Evolutionary conservation across 2,797 vertebrate species (phyloP), one percentile per base, ranked within the genome.

Genomic region (Anabas testudineus): DNA sequence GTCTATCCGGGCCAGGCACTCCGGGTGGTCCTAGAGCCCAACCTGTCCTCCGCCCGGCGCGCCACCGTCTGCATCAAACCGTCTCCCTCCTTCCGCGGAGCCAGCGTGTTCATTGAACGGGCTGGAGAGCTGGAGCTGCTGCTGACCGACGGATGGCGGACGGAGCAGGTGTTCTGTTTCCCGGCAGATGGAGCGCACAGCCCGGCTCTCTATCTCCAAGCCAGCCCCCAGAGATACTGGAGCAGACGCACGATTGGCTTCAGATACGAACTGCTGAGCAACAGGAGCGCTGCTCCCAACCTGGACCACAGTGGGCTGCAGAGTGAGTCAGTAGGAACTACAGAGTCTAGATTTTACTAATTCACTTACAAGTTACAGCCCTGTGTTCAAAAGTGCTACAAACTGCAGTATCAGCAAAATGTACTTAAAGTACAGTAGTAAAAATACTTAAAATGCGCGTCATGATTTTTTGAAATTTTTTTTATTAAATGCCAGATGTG

Each of bases 131-230:
- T 96, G 74, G 75, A 91, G 42, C 84, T 93, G 75, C 72, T 95
- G 90, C 21, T 86, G 24, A 73, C 90, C 2, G 89, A 94, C 0
- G 73, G 59, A 18, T 74, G 67, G 37, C 61, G n/a, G 57, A 22
- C 76, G 39, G 88, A 76, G 3, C 90, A 81, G 6, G 93, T 94
- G 41, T 88, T 92, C 57, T 96, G 95, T 76, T 94, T 95, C 78
- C 86, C 87, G 1, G 84, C 87, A 2, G 88, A 86, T 6, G 81
- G 62, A 0, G 69, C 83, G 0, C 92, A 82, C 1, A 63, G 76
- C 56, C 91, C 93, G 2, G 92, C 88, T 2, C 82, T 96, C 19
- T 95, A 96, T 85, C 89, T 96, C 46, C 94, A 95, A 78, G 92
- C 92, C 66, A 91, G 86, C 39, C 94, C 86, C 0, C 93, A 91